Base-by-base conservation (phyloP, 92 coral and sea anemone genomes). In the Phenganax subtilis region DNA sequence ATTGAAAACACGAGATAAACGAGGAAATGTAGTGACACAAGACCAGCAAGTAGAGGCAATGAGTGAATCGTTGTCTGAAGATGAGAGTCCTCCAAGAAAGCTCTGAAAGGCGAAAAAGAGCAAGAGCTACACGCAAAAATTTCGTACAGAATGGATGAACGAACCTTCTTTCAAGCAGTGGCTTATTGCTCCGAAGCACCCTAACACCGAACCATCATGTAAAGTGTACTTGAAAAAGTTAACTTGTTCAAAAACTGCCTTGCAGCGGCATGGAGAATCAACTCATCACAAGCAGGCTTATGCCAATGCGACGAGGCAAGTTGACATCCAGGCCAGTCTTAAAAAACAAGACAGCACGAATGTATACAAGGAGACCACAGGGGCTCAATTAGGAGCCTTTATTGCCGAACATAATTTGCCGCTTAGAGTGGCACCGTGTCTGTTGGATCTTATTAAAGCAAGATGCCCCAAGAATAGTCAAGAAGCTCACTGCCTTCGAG, bases 321-420 rank as follows among this genome's bases (percentile, higher is more conserved):
- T 37, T 16, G 15, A 31, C 61, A 54, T 51, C 16, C 31, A 73
- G 16, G 55, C 57, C 17, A 71, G 75, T 55, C 55, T 73, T 27
- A 61, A 73, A 73, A 73, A 73, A 12, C 78, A 73, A 73, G 15
- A 73, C 8, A 10, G 58, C 16, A 31, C 62, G 29, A 51, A 54
- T 54, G 27, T 54, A 17, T 73, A 73, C 62, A 51, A 73, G 78
- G 61, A 73, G 78, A 73, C 62, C 78, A 73, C 78, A 51, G 54
- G 61, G 27, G 78, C 27, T 9, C 78, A 73, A n/a, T 8, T 73
- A 73, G 78, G 60, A 10, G 78, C 78, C 62, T 73, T 73, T 73
- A 15, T 73, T 73, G 78, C 78, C 30, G 59, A n/a, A 51, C 78
- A 73, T 60, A 73, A 73, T 54, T 60, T 73, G 20, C 78, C 78